Percentiles rank a stretch among this genome's conserved stretches.
These are phyloP conservation scores for Gerris lacustris DNA, from an alignment of 2,888 invertebrate species.

Conservation along the genomic window DNA sequence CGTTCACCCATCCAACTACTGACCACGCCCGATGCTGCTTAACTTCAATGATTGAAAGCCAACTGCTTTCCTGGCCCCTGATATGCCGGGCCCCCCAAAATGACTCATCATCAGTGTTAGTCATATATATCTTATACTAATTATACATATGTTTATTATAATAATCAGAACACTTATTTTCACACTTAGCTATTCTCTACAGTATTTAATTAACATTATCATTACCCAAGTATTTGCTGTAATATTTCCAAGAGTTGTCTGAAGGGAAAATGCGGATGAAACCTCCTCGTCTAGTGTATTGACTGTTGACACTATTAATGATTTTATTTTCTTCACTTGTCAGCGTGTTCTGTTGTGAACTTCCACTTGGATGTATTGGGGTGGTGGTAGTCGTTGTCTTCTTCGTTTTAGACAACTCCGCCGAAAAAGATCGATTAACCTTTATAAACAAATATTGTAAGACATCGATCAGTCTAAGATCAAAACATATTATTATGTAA, in stretches of 20 bases:
- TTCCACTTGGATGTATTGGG: neutral
- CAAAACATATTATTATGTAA: neutral
- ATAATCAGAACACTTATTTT: no score
- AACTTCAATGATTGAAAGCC: no score
- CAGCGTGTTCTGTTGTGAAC: slow-evolving; percentile 35
- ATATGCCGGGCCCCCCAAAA: no score
- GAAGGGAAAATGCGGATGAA: slow-evolving; percentile 85
- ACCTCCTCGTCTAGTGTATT: slow-evolving; percentile 72
- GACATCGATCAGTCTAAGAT: no score
- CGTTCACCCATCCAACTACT: no score
- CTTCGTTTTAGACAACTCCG: neutral
- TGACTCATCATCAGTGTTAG: no score
- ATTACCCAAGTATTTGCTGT: slow-evolving; percentile 60
- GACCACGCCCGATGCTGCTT: no score
- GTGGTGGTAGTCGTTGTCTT: neutral
- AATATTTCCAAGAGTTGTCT: slow-evolving; percentile 73
- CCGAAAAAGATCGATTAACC: neutral
- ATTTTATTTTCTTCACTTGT: slow-evolving; percentile 68
- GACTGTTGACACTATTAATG: slow-evolving; percentile 58
- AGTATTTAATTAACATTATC: no score
- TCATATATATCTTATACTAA: no score
- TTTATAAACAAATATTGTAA: slow-evolving; percentile 9
- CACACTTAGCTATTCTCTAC: no score
- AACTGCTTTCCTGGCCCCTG: no score
- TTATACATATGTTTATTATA: no score